Percentiles rank a stretch among this genome's conserved stretches.
Conservation (phyloP, 1,140 invertebrate species). For the Planococcus citri region DNA sequence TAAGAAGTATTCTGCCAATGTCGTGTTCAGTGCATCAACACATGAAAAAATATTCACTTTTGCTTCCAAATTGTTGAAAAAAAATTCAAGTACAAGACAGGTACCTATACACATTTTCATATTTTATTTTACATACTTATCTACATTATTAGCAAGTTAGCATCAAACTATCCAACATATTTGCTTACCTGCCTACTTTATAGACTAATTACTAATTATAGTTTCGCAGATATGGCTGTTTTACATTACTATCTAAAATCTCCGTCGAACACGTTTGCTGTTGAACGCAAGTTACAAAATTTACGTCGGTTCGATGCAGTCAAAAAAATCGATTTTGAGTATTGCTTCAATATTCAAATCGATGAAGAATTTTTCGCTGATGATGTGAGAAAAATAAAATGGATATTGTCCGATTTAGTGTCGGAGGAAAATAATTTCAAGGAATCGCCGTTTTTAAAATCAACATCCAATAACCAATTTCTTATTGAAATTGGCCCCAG, state of each 20-base stretch:
- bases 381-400: constrained; percentile 48
- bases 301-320: background rate
- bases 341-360: background rate
- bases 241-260: background rate
- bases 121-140: too few relatives aligned
- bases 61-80: too few relatives aligned
- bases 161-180: too few relatives aligned
- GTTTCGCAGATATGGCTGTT: background rate
- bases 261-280: background rate
- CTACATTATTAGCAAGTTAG: too few relatives aligned
- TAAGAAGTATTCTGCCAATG: too few relatives aligned
- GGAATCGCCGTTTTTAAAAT: constrained; percentile 34
- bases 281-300: background rate
- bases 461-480: constrained; percentile 34
- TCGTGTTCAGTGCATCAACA: too few relatives aligned
- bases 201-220: too few relatives aligned
- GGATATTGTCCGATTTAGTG: constrained; percentile 52
- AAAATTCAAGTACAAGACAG: too few relatives aligned
- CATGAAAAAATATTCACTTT: too few relatives aligned
- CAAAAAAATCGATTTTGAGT: background rate
- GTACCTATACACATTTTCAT: too few relatives aligned
- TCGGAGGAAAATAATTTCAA: constrained; percentile 40
- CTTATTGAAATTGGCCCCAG: constrained; percentile 69
- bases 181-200: too few relatives aligned
- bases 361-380: constrained; percentile 31